Base-by-base conservation (phyloP, 2,797 vertebrate genomes). In the Danionella dracula region DNA sequence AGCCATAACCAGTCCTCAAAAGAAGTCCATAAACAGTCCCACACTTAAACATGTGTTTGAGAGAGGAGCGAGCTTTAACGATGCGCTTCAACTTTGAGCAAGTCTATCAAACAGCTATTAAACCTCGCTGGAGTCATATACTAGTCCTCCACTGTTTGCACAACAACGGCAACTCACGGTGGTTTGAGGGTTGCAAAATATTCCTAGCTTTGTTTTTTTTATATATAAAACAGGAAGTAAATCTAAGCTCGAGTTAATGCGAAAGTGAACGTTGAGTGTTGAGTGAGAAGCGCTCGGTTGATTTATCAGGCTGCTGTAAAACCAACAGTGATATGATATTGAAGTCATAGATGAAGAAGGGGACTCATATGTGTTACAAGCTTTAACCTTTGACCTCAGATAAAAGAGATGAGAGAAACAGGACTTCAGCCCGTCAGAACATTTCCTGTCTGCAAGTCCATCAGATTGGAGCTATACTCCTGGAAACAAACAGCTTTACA, bases 311-410 rank as follows among this genome's bases (percentile, higher is more conserved):
- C 6, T 29, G 44, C 42, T 54, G 40, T 66, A 63, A 72, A 72
- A 32, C 60, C 37, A 54, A 58, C 16, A 38, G 19, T 0, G 50
- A 58, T 58, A 67, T 56, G 56, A 40, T 23, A 44, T 50, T 29
- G 34, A 31, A 66, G 16, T 48, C 31, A 46, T 37, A 27, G 48
- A 63, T 19, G 15, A 76, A 37, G 51, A 71, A 51, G 15, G 1
- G 12, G 11, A 1, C 29, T 63, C 57, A 68, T 49, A 41, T 7
- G 40, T 62, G 42, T 65, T 46, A 44, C 57, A 65, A 13, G 10
- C 29, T 17, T 17, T 44, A 67, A 73, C 71, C 81, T 82, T 85
- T 83, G 73, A 79, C 66, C 76, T 69, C 23, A 29, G 32, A 34
- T 49, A 70, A 74, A 83, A 80, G 8, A 19, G 11, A 48, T 7